Percentiles rank a stretch among this genome's conserved stretches.
These are phyloP conservation scores for Cheilosia soror DNA, from an alignment of 2,888 invertebrate species.

Conservation along the genomic window DNA sequence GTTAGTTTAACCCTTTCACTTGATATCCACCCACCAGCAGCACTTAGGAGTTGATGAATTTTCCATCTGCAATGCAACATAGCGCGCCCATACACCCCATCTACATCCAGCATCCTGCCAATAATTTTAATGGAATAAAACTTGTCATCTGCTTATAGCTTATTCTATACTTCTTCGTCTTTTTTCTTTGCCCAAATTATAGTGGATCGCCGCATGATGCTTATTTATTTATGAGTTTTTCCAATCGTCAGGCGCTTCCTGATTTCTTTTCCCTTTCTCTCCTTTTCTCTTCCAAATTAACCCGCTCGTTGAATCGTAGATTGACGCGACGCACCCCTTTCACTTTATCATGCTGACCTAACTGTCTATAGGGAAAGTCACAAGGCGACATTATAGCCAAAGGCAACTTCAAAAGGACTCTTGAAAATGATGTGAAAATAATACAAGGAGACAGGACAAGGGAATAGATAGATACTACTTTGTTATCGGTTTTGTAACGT, in stretches of 20 bases:
- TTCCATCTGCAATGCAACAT: slow-evolving; percentile 37
- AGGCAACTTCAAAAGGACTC: slow-evolving; percentile 64
- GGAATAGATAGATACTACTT: slow-evolving; percentile 5
- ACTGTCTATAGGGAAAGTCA: slow-evolving; percentile 17
- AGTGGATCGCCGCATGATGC: slow-evolving; percentile 59
- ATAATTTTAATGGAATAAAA: slow-evolving; percentile 76
- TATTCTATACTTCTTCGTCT: slow-evolving; percentile 52
- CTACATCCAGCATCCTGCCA: slow-evolving; percentile 45
- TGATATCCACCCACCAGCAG: slow-evolving; percentile 16
- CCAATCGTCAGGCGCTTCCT: slow-evolving; percentile 55
- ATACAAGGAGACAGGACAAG: slow-evolving; percentile 25
- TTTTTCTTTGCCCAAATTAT: slow-evolving; percentile 35
- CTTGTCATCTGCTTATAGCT: slow-evolving; percentile 76
- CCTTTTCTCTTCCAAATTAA: slow-evolving; percentile 26
- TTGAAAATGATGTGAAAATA: slow-evolving; percentile 49
- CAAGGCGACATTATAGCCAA: slow-evolving; percentile 23
- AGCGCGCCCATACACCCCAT: not conserved
- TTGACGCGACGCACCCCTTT: slow-evolving; percentile 29
- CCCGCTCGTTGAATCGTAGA: slow-evolving; percentile 31
- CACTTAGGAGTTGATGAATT: slow-evolving; percentile 52
- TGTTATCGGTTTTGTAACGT: slow-evolving; percentile 32
- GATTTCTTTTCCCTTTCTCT: slow-evolving; percentile 23
- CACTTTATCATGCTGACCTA: slow-evolving; percentile 4
- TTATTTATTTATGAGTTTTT: slow-evolving; percentile 72
- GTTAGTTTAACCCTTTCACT: slow-evolving; percentile 46